These are phyloP conservation scores for Brachionus calyciflorus DNA, from an alignment of 1,140 invertebrate genomes.

Conservation along the genomic window DNA sequence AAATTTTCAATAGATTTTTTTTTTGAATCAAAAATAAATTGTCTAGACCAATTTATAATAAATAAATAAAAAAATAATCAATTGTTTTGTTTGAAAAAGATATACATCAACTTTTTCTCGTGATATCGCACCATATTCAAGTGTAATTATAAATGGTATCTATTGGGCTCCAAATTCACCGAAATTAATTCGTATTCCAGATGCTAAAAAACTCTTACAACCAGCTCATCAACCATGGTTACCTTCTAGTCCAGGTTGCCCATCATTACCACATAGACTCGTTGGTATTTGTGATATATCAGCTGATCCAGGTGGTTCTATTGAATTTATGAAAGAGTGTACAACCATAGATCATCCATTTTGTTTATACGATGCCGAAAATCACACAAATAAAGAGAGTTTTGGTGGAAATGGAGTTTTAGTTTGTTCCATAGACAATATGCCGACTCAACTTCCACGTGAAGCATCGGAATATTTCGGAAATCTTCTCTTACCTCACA, in stretches of 20 bases:
- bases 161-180: slow-evolving; percentile 97
- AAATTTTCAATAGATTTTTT: too few species aligned
- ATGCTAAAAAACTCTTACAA: slow-evolving; percentile 86
- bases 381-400: slow-evolving; percentile 56
- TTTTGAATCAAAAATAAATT: background rate
- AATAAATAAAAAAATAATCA: background rate
- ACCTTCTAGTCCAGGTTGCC: slow-evolving; percentile 47
- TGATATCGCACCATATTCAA: slow-evolving; percentile 92
- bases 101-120: slow-evolving; percentile 87
- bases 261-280: slow-evolving; percentile 43
- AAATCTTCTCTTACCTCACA: slow-evolving; percentile 69
- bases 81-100: slow-evolving; percentile 53
- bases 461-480: slow-evolving; percentile 98
- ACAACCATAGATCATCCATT: slow-evolving; percentile 99
- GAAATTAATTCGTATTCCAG: slow-evolving; percentile 90
- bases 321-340: slow-evolving; percentile 99
- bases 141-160: slow-evolving; percentile 93
- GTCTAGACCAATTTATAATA: background rate
- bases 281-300: slow-evolving; percentile 91
- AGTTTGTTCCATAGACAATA: slow-evolving; percentile 98
- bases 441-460: slow-evolving; percentile 95
- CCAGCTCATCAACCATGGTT: slow-evolving; percentile 80
- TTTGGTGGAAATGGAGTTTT: slow-evolving; percentile 71
- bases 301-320: slow-evolving; percentile 95
- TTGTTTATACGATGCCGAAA: slow-evolving; percentile 97